A percentile compares a stretch with the other conserved stretches of the same genome.
phyloP scores from a whole-genome alignment of 2,113 vertebrate species.

The Siniperca chuatsi region DNA sequence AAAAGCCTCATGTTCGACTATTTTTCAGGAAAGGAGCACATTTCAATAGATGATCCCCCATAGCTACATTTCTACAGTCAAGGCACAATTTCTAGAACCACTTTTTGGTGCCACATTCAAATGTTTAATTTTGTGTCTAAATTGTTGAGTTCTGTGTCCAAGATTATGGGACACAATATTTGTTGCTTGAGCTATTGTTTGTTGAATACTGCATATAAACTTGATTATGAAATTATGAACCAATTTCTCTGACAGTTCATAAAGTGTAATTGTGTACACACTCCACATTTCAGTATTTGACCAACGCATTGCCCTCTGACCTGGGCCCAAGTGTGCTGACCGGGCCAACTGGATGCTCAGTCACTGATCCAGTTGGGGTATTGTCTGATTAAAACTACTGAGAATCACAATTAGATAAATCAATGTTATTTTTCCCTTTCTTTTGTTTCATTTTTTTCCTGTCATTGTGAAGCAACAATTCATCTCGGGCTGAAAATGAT shows the following conservation, averaged over 20 bases:
- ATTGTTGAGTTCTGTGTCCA: not conserved
- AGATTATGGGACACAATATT: conserved; percentile 10
- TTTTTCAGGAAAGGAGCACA: not conserved
- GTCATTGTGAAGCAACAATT: conserved; percentile 23
- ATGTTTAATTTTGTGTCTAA: not conserved
- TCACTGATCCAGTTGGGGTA: not conserved
- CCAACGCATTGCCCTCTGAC: not conserved
- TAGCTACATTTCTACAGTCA: conserved; percentile 3
- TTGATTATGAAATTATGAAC: not conserved
- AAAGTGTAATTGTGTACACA: not conserved
- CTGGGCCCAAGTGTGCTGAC: no score
- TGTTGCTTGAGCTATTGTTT: not conserved
- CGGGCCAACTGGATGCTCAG: not conserved
- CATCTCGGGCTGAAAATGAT: conserved; percentile 48
- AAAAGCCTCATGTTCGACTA: not conserved
- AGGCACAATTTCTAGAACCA: conserved; percentile 1
- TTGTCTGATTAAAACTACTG: conserved; percentile 14
- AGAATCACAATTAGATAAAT: conserved; percentile 19
- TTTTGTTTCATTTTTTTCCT: conserved; percentile 25
- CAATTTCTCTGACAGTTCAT: not conserved
- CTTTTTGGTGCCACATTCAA: not conserved
- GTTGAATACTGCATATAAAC: not conserved
- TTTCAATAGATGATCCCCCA: conserved; percentile 13
- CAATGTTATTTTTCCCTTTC: not conserved
- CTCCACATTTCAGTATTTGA: not conserved